Conservation (phyloP, 2,797 vertebrate genomes). For the Odontamblyopus lacepedii region DNA sequence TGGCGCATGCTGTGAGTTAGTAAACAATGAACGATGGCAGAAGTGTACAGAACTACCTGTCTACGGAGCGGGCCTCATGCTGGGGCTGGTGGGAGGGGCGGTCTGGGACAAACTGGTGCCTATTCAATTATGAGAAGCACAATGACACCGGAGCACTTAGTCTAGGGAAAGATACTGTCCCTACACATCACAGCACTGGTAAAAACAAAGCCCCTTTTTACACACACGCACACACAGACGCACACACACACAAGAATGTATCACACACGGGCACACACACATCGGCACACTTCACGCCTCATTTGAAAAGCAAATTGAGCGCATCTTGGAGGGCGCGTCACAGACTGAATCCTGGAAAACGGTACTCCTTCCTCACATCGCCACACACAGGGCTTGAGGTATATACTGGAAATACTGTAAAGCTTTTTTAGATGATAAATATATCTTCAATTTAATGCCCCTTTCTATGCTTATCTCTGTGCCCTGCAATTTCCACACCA, state of each 20-base stretch:
- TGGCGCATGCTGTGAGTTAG: constrained; percentile 20
- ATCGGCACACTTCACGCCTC: constrained; percentile 69
- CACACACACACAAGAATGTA: constrained; percentile 49
- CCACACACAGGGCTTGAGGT: constrained; percentile 26
- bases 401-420: constrained; percentile 19
- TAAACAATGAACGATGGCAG: constrained; percentile 40
- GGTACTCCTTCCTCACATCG: constrained; percentile 50
- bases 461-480: constrained; percentile 62
- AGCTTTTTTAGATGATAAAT: constrained; percentile 58
- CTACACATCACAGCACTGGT: constrained; percentile 65
- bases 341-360: constrained; percentile 70
- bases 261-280: constrained; percentile 46
- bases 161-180: constrained; percentile 49
- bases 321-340: constrained; percentile 68
- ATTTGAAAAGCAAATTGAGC: constrained; percentile 82
- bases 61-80: constrained; percentile 38
- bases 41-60: constrained; percentile 30
- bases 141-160: constrained; percentile 67
- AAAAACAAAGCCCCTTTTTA: constrained; percentile 58
- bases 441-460: constrained; percentile 62
- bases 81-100: constrained; percentile 45
- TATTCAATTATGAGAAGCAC: constrained; percentile 70
- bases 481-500: constrained; percentile 70
- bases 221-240: constrained; percentile 42
- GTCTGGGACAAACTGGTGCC: constrained; percentile 59